Percentiles rank a stretch among this genome's conserved stretches.
phyloP scores from a whole-genome alignment of 2,797 vertebrate genomes.

The Enteromius anoplus region DNA sequence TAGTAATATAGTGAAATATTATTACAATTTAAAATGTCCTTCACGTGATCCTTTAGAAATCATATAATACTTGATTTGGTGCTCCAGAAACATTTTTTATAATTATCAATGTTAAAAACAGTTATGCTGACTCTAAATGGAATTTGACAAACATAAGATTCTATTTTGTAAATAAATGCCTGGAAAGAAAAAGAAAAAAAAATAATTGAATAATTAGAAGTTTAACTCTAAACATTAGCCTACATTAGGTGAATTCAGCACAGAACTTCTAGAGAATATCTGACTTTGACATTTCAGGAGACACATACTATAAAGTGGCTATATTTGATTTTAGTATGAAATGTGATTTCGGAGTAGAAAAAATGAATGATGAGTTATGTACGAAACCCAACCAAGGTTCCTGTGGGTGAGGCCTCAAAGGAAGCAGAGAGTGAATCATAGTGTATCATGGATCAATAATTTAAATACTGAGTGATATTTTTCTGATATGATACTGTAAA shows the following conservation, averaged over 20 bases:
- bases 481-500: conserved; percentile 1
- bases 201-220: not conserved
- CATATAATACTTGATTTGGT: not conserved
- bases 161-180: not conserved
- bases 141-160: not conserved
- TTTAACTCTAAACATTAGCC: not conserved
- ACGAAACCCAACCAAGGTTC: not conserved
- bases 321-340: not conserved
- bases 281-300: not conserved
- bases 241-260: not conserved
- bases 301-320: not conserved
- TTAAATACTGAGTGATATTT: conserved; percentile 2
- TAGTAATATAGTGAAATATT: too few relatives aligned
- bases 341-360: not conserved
- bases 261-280: not conserved
- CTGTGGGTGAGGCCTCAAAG: not conserved
- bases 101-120: not conserved
- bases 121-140: not conserved
- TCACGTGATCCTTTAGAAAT: not conserved
- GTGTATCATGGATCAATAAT: conserved; percentile 3
- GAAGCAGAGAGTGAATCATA: not conserved
- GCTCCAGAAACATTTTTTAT: not conserved
- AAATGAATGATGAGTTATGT: not conserved
- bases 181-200: not conserved
- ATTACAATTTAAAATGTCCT: too few relatives aligned